Percentiles rank a stretch among this genome's conserved stretches.
phyloP scores from a whole-genome alignment of 1,140 invertebrate genomes.

The roundworm (Caenorhabditis elegans) region WBcel235 BX284605.5:12897501-12898000 shows the following conservation, averaged over 20 bases:
- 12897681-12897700: background rate
- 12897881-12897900: too few species aligned
- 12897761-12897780: background rate
- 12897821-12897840: too few species aligned
- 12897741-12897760: conserved; percentile 3
- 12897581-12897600: background rate
- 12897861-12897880: too few species aligned
- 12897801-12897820: conserved; percentile 11
- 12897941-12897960: too few species aligned
- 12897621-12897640: background rate
- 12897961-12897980: too few species aligned
- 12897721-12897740: background rate
- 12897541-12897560: conserved; percentile 2
- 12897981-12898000: too few species aligned
- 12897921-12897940: too few species aligned
- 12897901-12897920: too few species aligned
- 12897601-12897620: background rate
- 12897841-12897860: too few species aligned
- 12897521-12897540: conserved; percentile 11
- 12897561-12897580: conserved; percentile 20
- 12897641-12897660: background rate
- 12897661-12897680: background rate
- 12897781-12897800: background rate
- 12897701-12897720: background rate
- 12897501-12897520: conserved; percentile 15